These are phyloP conservation scores for Arctocebus calabarensis DNA, from an alignment of 2,797 vertebrate genomes.

Conservation along the genomic window DNA sequence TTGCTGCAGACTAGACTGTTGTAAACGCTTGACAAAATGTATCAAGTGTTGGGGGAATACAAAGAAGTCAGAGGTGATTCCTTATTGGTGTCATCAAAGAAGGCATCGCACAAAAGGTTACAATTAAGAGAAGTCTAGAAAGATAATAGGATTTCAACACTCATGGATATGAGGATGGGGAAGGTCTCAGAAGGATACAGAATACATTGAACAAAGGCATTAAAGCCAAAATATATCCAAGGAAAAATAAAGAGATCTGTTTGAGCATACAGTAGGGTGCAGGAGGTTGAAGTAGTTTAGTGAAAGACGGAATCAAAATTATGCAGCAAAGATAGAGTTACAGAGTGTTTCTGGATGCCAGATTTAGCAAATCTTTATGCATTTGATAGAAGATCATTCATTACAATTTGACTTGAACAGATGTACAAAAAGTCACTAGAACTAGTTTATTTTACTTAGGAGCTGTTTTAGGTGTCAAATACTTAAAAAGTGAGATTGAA, in stretches of 20 bases:
- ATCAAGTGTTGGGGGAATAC: background rate
- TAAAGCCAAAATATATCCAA: background rate
- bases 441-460: background rate
- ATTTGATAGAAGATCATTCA: background rate
- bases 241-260: background rate
- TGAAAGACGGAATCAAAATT: background rate
- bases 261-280: background rate
- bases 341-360: background rate
- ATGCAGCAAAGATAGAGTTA: background rate
- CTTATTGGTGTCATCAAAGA: background rate
- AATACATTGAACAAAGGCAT: background rate
- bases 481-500: background rate
- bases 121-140: background rate
- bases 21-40: background rate
- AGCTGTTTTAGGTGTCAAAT: background rate
- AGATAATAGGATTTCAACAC: constrained; percentile 13
- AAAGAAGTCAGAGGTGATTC: background rate
- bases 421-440: background rate
- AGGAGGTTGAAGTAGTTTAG: background rate
- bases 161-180: background rate
- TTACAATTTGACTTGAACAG: background rate
- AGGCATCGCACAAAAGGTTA: background rate
- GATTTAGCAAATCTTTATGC: background rate
- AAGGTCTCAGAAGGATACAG: background rate
- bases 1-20: too few relatives aligned